Evolutionary conservation across 2,888 invertebrate species (phyloP).

Genomic region (Luperina nickerlii): DNA sequence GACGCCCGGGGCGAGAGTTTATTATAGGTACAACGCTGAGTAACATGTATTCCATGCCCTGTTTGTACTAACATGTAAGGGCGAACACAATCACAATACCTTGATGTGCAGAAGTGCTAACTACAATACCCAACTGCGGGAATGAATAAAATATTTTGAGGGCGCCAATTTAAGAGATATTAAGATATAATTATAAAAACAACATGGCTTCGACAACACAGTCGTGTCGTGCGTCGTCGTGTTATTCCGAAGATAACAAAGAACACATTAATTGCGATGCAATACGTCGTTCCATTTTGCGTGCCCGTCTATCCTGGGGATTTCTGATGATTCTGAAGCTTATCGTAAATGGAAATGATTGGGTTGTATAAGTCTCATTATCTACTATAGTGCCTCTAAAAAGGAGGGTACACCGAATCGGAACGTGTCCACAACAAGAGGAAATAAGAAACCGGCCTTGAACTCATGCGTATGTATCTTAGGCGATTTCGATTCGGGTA

Average conservation of each 20-base stretch:
- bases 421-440: neutral
- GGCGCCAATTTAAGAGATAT: no score
- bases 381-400: neutral
- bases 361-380: no score
- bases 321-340: neutral
- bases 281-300: neutral
- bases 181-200: no score
- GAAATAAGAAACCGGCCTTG: slow-evolving; percentile 7
- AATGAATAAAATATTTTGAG: no score
- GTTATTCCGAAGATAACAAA: no score
- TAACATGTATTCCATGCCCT: slow-evolving; percentile 20
- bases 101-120: no score
- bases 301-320: neutral
- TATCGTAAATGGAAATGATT: slow-evolving; percentile 19
- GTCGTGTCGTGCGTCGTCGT: no score
- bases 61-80: slow-evolving; percentile 14
- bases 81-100: slow-evolving; percentile 40
- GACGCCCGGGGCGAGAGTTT: slow-evolving; percentile 45
- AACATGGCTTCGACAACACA: neutral
- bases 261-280: neutral
- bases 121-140: no score
- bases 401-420: neutral
- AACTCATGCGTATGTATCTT: no score
- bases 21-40: slow-evolving; percentile 38
- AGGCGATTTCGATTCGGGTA: no score